These are phyloP conservation scores for Drosophila gunungcola DNA, from an alignment of 1,140 invertebrate species.

Conservation along the genomic window DNA sequence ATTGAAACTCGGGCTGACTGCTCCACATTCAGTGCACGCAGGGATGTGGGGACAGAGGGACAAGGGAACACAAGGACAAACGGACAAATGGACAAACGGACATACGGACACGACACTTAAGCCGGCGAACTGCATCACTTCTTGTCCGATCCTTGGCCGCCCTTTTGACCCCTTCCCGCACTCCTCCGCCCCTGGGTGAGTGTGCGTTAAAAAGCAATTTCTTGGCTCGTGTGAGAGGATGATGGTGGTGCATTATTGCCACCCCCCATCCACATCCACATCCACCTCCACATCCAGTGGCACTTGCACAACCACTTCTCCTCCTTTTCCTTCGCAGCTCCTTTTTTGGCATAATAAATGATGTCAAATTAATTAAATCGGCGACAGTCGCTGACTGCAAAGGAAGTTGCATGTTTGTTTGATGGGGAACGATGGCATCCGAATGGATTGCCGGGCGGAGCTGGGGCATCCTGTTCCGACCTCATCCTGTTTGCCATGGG, in stretches of 20 bases:
- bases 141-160: conserved; percentile 13
- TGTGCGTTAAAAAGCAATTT: conserved; percentile 77
- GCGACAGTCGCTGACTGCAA: conserved; percentile 47
- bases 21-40: conserved; percentile 4
- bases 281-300: not conserved
- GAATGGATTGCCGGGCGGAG: conserved; percentile 5
- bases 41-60: not conserved
- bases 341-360: conserved; percentile 76
- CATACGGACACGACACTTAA: conserved; percentile 36
- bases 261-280: not conserved
- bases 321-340: conserved; percentile 2
- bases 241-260: conserved; percentile 24
- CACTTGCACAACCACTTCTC: conserved; percentile 25
- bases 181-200: conserved; percentile 9
- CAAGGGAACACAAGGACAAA: conserved; percentile 1
- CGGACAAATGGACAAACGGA: conserved; percentile 11
- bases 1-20: conserved; percentile 65
- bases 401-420: conserved; percentile 48
- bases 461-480: not conserved
- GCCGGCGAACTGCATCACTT: conserved; percentile 39
- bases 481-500: not conserved
- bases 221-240: conserved; percentile 39
- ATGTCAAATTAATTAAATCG: conserved; percentile 82
- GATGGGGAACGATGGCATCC: conserved; percentile 15
- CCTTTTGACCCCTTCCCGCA: not conserved